Evolutionary conservation across 2,797 vertebrate species (phyloP).

Genomic region (Sus cebifrons): DNA sequence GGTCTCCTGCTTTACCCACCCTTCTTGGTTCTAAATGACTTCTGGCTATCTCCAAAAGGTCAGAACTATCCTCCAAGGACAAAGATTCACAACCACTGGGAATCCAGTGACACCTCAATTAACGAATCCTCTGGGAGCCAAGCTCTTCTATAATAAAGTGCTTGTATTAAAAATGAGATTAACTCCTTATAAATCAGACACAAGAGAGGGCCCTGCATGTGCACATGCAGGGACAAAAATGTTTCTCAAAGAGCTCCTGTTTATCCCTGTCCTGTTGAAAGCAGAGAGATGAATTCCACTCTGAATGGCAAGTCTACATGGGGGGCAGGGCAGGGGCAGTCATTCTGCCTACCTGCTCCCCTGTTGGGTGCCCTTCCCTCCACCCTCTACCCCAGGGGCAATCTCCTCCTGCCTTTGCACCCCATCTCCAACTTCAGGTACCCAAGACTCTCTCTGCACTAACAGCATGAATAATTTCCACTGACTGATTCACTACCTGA

Average conservation of each 20-base stretch:
- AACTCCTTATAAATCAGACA: slow-evolving; percentile 81
- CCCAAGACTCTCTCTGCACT: background rate
- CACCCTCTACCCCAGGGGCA: background rate
- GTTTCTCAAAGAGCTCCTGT: slow-evolving; percentile 44
- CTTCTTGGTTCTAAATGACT: slow-evolving; percentile 71
- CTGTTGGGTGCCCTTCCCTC: too few species aligned
- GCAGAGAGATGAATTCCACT: background rate
- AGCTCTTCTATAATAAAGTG: slow-evolving; percentile 81
- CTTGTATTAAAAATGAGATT: slow-evolving; percentile 82
- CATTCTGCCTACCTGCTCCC: background rate
- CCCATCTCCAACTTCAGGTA: background rate
- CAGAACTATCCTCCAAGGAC: slow-evolving; percentile 69
- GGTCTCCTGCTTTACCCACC: background rate
- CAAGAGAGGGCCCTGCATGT: background rate
- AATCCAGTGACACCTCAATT: slow-evolving; percentile 83
- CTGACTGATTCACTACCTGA: background rate
- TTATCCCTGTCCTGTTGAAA: slow-evolving; percentile 36
- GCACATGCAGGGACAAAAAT: slow-evolving; percentile 16
- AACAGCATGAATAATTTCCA: background rate
- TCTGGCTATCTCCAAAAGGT: slow-evolving; percentile 78
- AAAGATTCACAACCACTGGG: slow-evolving; percentile 81
- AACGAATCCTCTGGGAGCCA: slow-evolving; percentile 70
- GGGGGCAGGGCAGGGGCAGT: background rate
- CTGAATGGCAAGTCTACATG: background rate
- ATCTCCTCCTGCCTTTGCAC: background rate